Conservation (phyloP, 2,113 vertebrate genomes). For the Buteo buteo region DNA sequence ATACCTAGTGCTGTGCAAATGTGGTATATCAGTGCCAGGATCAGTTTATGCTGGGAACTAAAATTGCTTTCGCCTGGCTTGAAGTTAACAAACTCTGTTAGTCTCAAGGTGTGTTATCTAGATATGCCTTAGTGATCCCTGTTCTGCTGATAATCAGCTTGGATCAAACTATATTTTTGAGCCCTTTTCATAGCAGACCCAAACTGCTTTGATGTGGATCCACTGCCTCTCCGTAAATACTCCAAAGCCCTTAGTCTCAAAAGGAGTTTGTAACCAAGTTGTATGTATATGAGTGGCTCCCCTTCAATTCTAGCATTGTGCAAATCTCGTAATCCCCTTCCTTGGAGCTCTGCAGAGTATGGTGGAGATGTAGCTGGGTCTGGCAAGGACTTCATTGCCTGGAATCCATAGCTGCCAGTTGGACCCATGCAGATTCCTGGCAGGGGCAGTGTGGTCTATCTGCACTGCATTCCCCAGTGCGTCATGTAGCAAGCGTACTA, state of each 20-base stretch:
- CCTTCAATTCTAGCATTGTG: background rate
- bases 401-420: background rate
- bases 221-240: background rate
- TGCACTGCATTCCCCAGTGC: background rate
- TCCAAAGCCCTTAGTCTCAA: background rate
- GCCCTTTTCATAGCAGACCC: background rate
- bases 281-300: background rate
- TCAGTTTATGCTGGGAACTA: background rate
- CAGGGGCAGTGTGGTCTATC: background rate
- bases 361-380: background rate
- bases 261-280: background rate
- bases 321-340: background rate
- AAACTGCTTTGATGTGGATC: background rate
- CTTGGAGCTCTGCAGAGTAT: background rate
- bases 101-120: background rate
- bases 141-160: background rate
- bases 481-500: background rate
- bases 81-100: background rate
- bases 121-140: background rate
- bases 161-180: background rate
- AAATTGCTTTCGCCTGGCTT: background rate
- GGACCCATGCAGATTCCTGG: background rate
- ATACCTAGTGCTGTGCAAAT: background rate
- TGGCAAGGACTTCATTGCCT: background rate
- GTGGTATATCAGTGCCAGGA: background rate